Evolutionary conservation across 2,888 invertebrate genomes (phyloP).

Genomic region (Diabrotica balteata): DNA sequence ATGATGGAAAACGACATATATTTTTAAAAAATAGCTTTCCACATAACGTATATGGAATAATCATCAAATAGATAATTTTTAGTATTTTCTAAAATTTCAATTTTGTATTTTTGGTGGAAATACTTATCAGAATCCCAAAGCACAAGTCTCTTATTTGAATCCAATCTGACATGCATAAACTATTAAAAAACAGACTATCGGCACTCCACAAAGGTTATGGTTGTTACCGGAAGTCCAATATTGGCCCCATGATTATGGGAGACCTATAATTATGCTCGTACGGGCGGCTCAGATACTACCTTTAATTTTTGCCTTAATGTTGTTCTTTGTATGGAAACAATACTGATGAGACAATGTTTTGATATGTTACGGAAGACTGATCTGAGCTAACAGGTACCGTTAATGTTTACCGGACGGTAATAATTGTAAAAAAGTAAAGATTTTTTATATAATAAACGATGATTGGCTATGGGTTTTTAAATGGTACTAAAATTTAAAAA

Average conservation of each 20-base stretch:
- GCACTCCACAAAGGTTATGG: conserved; percentile 35
- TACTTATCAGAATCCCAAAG: too few relatives aligned
- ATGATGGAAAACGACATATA: too few relatives aligned
- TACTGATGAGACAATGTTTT: neutral
- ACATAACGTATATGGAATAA: too few relatives aligned
- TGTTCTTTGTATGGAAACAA: neutral
- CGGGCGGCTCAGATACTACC: conserved; percentile 1
- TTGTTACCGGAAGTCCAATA: conserved; percentile 38
- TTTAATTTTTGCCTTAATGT: neutral
- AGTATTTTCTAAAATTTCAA: neutral
- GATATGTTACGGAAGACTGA: too few relatives aligned
- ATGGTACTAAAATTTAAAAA: too few relatives aligned
- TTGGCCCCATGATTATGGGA: conserved; percentile 33
- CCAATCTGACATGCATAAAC: neutral
- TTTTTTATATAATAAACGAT: too few relatives aligned
- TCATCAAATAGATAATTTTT: neutral
- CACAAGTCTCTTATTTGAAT: neutral
- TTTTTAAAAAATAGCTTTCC: too few relatives aligned
- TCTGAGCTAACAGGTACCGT: too few relatives aligned
- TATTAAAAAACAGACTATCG: conserved; percentile 15
- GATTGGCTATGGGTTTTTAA: too few relatives aligned
- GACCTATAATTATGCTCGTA: conserved; percentile 20
- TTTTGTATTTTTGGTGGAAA: neutral
- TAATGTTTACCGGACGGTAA: too few relatives aligned
- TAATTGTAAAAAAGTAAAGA: too few relatives aligned